phyloP scores from a whole-genome alignment of 2,113 vertebrate species.

The Taurulus bubalis region DNA sequence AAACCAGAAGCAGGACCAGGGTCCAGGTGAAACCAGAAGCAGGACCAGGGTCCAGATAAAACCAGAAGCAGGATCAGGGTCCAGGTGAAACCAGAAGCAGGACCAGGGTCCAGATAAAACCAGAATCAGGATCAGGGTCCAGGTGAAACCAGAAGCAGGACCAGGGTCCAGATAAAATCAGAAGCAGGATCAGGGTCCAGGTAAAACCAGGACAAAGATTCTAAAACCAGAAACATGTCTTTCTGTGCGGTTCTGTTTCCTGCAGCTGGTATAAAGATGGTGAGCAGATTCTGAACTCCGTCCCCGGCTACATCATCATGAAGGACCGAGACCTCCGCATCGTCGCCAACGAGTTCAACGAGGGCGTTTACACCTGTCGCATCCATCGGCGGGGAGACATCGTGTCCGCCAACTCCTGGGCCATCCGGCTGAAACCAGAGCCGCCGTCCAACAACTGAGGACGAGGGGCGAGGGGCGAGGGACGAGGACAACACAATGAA shows the following conservation, averaged over 20 bases:
- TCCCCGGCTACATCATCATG: slow-evolving; percentile 83
- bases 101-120: no score
- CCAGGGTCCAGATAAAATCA: no score
- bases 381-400: slow-evolving; percentile 72
- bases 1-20: no score
- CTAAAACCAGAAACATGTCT: not conserved
- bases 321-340: slow-evolving; percentile 83
- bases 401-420: slow-evolving; percentile 84
- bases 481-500: not conserved
- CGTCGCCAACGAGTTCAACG: slow-evolving; percentile 84
- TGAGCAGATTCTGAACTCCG: slow-evolving; percentile 80
- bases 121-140: no score
- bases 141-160: no score
- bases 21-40: no score
- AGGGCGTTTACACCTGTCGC: slow-evolving; percentile 87
- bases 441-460: slow-evolving; percentile 75
- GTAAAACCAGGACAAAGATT: no score
- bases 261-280: slow-evolving; percentile 89
- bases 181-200: no score
- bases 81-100: no score
- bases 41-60: no score
- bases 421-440: slow-evolving; percentile 80
- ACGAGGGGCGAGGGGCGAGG: not conserved
- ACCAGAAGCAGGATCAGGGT: no score
- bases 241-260: not conserved